Conservation (phyloP, 2,797 vertebrate genomes). For the Bryconaethiops microstoma region DNA sequence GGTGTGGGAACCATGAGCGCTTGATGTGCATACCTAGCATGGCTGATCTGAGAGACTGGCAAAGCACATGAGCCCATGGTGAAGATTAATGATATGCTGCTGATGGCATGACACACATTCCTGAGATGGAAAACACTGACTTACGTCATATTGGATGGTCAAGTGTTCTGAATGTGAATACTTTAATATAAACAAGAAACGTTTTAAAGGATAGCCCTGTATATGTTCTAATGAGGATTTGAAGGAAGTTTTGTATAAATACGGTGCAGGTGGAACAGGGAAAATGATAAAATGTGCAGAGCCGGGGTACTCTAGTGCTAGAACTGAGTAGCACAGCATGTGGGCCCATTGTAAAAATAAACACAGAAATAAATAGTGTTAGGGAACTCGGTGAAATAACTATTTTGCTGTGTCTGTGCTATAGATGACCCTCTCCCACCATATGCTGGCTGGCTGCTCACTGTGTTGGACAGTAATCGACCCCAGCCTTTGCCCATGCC, state of each 20-base stretch:
- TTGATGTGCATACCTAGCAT: conserved; percentile 33
- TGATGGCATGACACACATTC: background rate
- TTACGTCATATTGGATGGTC: background rate
- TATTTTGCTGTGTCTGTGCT: conserved; percentile 7
- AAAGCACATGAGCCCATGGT: background rate
- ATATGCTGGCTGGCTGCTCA: conserved; percentile 92
- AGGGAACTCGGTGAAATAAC: background rate
- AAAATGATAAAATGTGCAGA: too few species aligned
- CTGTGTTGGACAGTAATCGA: conserved; percentile 91
- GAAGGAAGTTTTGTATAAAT: too few species aligned
- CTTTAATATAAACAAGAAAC: background rate
- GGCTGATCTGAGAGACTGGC: conserved; percentile 18
- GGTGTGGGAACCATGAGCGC: conserved; percentile 22
- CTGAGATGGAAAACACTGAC: background rate
- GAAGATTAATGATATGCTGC: conserved; percentile 8
- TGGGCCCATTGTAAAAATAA: too few species aligned
- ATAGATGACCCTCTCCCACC: conserved; percentile 93
- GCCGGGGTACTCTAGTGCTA: too few species aligned
- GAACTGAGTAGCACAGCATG: too few species aligned
- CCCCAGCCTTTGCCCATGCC: conserved; percentile 97
- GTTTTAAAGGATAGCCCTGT: background rate
- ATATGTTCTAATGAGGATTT: background rate
- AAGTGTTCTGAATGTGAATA: background rate
- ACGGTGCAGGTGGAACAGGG: too few species aligned
- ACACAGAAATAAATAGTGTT: background rate